Evolutionary conservation across 2,888 invertebrate species (phyloP), one percentile per base, ranked within the genome.

Genomic region (Pollenia griseotomentosa): DNA sequence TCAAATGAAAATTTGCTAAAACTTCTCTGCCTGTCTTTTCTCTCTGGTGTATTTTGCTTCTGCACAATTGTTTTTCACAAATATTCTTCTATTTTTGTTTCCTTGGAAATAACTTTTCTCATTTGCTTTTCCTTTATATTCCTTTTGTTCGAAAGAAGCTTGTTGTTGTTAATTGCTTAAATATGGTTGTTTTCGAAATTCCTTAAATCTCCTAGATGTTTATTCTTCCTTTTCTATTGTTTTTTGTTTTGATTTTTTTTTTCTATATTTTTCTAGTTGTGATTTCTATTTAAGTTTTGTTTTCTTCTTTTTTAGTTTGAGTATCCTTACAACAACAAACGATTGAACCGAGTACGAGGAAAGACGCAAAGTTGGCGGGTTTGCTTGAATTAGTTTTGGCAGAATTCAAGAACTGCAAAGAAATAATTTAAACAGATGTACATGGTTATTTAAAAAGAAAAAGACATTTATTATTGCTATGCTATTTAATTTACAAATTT

Each of bases 381-480:
- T 53, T 16, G 46, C 0, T 40, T 33, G 14, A 3, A 33, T 70
- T 48, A 40, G 40, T 48, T 33, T 33, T 48, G 33, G 10, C 9
- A n/a, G 44, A 51, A 33, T 11, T 53, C 2, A 71, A 46, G 44
- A 80, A 63, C 80, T 80, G 53, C 33, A 71, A 79, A 70, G 44
- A 78, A 5, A 48, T 46, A 57, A 57, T 57, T 40, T 57, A 10
- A 46, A 75, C 51, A 16, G 6, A 51, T n/a, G 2, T 57, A 55
- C 19, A 19, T 55, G 11, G 16, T 55, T 19, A 16, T 10, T 55
- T 19, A 4, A 2, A 11, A 55, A 55, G 23, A 55, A 55, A 55
- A 55, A 33, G 14, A 8, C 23, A 59, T 59, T 59, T 33, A 40
- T 59, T 40, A 33, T 59, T 59, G 33, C 40, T 59, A 7, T 59